Evolutionary conservation across 2,888 invertebrate species (phyloP), one percentile per base, ranked within the genome.

Genomic region (Idaea aversata): DNA sequence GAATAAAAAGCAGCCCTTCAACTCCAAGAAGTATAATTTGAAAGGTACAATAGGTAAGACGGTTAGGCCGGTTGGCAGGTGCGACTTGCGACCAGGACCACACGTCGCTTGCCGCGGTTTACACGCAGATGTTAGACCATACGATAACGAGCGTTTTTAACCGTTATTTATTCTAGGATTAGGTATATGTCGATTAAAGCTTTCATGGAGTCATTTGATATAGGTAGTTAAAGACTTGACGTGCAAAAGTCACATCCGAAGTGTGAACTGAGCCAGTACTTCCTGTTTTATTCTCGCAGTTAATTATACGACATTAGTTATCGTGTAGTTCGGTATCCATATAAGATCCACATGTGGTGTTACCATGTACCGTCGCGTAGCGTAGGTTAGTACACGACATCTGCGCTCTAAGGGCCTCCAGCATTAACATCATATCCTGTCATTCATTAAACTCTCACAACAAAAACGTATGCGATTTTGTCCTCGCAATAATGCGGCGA

Each of bases 401-500:
- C 88, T 90, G 90, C 84, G 82, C 73, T 77, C 77, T 79, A 25
- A 83, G 84, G 76, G 80, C 80, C 84, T 80, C 77, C 67, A 75
- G 74, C 85, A 86, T 88, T 85, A 87, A 83, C 86, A 85, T 84
- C 85, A 84, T 87, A 90, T 91, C 90, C 90, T 89, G 91, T 88
- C 91, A 89, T 91, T 90, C 91, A 89, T 91, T 90, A 90, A 84
- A 85, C 83, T 83, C 79, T 78, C 72, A 77, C 81, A 81, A 88
- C 84, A 89, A 87, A 59, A 59, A 59, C 59, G 83, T 80, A 77
- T 73, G 69, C 73, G 68, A 72, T 80, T 85, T 88, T 87, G 86
- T 80, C 77, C 72, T 73, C 73, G 81, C 82, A 85, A 82, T 88
- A 86, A 88, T 69, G 70, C 70, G 71, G 70, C 70, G 85, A 87